Base-by-base conservation (phyloP, 2,113 vertebrate species). In the Pogonocichla stellata region DNA sequence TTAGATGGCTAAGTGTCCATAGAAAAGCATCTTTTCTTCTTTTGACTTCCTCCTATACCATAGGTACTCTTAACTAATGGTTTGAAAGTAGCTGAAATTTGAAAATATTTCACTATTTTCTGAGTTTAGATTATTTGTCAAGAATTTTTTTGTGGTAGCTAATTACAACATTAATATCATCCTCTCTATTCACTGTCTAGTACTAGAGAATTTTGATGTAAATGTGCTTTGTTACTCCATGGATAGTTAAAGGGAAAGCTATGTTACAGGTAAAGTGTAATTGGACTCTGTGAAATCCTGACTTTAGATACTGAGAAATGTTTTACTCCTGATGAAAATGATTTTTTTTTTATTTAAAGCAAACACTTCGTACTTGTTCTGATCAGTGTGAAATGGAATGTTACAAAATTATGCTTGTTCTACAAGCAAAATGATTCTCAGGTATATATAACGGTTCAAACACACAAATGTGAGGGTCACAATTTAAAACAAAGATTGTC, bases 341-440 rank as follows among this genome's bases (percentile, higher is more conserved):
- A 6, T 26, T 38, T 38, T 24, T 54, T 3, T 19, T 80, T 64
- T n/a, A n/a, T n/a, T 43, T 74, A 31, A 45, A 65, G 23, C 5
- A 29, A 93, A 45, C 16, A 42, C 26, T 58, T 69, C 26, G 47
- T 34, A 77, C 12, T 67, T 71, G 3, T 45, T 54, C 29, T 42
- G 23, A 53, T 74, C 38, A 54, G 36, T 33, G 3, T 67, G 48
- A 80, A 88, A 86, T 53, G 6, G 17, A 86, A 19, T 47, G 53
- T 47, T 56, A 72, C 4, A 48, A 60, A 58, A 61, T 24, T 40
- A 48, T 51, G 45, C 14, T 65, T 0, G 0, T 57, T 56, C 42
- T 78, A 48, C 38, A 47, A 61, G 45, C 19, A 60, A 60, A 56
- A 25, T 50, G 22, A 8, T 38, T 86, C 13, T 86, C 10, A 36